A percentile compares a stretch with the other conserved stretches of the same genome.
Conservation (phyloP, 2,888 invertebrate genomes). For the Aspidiotus destructor region DNA sequence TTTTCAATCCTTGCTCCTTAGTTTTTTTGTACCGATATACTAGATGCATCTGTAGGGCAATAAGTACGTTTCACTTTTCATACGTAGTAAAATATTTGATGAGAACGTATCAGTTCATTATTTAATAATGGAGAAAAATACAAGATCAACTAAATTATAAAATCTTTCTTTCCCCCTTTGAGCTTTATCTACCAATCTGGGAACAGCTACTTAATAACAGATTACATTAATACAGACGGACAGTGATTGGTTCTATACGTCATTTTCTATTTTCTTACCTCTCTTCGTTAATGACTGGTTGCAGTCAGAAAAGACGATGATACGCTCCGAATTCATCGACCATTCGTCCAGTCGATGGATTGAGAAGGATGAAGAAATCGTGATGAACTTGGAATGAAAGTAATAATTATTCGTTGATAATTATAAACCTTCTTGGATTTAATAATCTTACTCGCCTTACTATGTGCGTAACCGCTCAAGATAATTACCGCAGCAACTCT, state of each 20-base stretch:
- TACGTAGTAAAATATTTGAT: too few relatives aligned
- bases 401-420: slow-evolving; percentile 28
- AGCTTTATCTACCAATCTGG: slow-evolving; percentile 30
- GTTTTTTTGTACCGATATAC: too few relatives aligned
- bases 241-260: slow-evolving; percentile 30
- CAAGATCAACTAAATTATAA: not conserved
- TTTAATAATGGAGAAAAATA: slow-evolving; percentile 4
- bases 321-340: slow-evolving; percentile 28
- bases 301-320: slow-evolving; percentile 17
- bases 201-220: slow-evolving; percentile 30
- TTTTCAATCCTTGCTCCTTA: too few relatives aligned
- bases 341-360: slow-evolving; percentile 25
- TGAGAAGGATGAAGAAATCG: slow-evolving; percentile 24
- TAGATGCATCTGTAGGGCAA: too few relatives aligned
- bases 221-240: slow-evolving; percentile 25
- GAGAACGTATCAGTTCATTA: not conserved
- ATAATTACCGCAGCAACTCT: slow-evolving; percentile 2
- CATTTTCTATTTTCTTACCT: slow-evolving; percentile 25
- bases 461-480: not conserved
- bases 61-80: too few relatives aligned
- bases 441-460: slow-evolving; percentile 11
- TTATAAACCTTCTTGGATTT: slow-evolving; percentile 27
- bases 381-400: slow-evolving; percentile 30
- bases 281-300: slow-evolving; percentile 29
- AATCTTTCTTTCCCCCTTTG: not conserved